Conservation (phyloP, 2,888 invertebrate species). For the Xestia sexstrigata region DNA sequence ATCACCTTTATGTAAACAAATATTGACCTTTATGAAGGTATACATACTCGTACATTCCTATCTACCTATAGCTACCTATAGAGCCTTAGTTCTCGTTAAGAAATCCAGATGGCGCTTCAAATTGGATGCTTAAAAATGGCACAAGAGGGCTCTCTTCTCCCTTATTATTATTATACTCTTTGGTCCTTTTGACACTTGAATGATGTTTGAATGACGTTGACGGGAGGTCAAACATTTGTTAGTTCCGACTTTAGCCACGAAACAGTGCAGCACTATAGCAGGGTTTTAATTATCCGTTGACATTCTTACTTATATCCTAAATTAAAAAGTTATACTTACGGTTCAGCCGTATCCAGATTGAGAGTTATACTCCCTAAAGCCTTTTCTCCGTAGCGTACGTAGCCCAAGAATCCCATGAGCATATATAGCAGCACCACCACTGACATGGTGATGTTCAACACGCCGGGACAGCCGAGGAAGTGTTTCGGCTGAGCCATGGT, state of each 20-base stretch:
- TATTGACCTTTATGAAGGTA: no score
- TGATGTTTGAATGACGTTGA: not conserved
- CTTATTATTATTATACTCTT: no score
- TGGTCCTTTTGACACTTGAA: no score
- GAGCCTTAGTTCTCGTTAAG: no score
- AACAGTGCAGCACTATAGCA: not conserved
- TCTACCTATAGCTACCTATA: no score
- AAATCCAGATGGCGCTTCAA: no score
- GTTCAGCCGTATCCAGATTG: slow-evolving; percentile 93
- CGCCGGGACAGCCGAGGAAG: slow-evolving; percentile 95
- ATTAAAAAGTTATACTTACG: slow-evolving; percentile 88
- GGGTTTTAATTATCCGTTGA: not conserved
- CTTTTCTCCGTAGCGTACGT: slow-evolving; percentile 94
- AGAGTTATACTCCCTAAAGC: slow-evolving; percentile 95
- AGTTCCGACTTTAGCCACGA: not conserved
- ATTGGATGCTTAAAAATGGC: no score
- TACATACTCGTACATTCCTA: no score
- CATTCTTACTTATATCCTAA: not conserved
- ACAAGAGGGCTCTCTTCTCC: no score
- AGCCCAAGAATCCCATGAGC: slow-evolving; percentile 97
- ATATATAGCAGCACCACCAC: slow-evolving; percentile 95
- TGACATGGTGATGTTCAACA: slow-evolving; percentile 96
- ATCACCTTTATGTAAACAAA: no score
- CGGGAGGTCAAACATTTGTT: not conserved
- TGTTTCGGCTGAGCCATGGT: slow-evolving; percentile 96